Conservation (phyloP, 1,140 invertebrate genomes). For the Homarus americanus region DNA sequence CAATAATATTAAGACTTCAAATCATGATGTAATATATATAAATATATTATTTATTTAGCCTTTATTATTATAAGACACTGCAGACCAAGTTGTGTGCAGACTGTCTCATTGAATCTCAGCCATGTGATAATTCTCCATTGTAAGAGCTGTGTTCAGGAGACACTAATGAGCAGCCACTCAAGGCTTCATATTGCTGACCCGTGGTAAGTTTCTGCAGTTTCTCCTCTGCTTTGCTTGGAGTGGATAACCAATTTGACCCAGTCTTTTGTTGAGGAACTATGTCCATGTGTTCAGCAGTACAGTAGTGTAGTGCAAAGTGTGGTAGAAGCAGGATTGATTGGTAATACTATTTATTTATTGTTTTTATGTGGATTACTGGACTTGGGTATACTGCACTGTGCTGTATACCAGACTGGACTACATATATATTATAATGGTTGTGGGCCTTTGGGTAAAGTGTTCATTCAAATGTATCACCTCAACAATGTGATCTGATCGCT, state of each 20-base stretch:
- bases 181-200: not conserved
- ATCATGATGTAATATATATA: slow-evolving; percentile 67
- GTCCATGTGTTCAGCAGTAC: no score
- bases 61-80: slow-evolving; percentile 50
- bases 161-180: not conserved
- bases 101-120: slow-evolving; percentile 62
- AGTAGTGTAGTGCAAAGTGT: not conserved
- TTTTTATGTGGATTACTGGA: not conserved
- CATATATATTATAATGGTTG: not conserved
- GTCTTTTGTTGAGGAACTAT: not conserved
- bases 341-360: not conserved
- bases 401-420: not conserved
- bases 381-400: slow-evolving; percentile 3
- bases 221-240: not conserved
- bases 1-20: slow-evolving; percentile 55
- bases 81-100: slow-evolving; percentile 40
- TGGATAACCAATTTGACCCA: not conserved
- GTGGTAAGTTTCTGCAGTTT: not conserved
- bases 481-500: not conserved
- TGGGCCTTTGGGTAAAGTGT: not conserved
- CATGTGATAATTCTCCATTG: slow-evolving; percentile 64
- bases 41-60: slow-evolving; percentile 64
- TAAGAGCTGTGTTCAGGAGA: slow-evolving; percentile 37
- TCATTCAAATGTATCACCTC: not conserved
- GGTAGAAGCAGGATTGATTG: not conserved